Evolutionary conservation across 2,797 vertebrate genomes (phyloP).

Genomic region (Sebastes steindachneri): DNA sequence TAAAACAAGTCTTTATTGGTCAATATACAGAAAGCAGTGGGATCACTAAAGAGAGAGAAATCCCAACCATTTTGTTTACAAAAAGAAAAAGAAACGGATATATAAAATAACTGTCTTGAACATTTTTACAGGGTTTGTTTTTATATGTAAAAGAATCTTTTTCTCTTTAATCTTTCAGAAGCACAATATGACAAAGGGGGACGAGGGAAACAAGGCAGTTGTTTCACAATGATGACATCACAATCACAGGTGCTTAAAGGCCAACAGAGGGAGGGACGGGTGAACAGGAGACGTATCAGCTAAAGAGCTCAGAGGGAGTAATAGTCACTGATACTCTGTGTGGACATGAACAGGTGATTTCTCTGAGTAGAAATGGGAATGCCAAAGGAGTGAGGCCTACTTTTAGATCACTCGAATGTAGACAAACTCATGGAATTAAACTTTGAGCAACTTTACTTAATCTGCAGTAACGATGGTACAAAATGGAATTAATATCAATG

Average conservation of each 20-base stretch:
- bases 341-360: not conserved
- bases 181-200: constrained; percentile 70
- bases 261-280: constrained; percentile 38
- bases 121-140: constrained; percentile 80
- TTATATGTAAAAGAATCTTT: constrained; percentile 79
- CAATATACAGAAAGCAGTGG: constrained; percentile 86
- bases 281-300: constrained; percentile 12
- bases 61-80: constrained; percentile 79
- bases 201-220: constrained; percentile 64
- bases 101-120: constrained; percentile 83
- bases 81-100: constrained; percentile 82
- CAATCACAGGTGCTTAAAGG: constrained; percentile 74
- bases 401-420: not conserved
- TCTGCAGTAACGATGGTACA: not conserved
- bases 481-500: not conserved
- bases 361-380: constrained; percentile 11
- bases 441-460: not conserved
- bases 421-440: not conserved
- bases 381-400: not conserved
- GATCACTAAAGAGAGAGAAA: constrained; percentile 81
- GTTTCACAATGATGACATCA: constrained; percentile 82
- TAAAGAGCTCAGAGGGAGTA: constrained; percentile 18
- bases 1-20: constrained; percentile 89
- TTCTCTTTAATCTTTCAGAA: constrained; percentile 64
- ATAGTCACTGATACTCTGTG: not conserved